A percentile compares a stretch with the other conserved stretches of the same genome.
phyloP scores from a whole-genome alignment of 2,797 vertebrate species.

The Echiichthys vipera region DNA sequence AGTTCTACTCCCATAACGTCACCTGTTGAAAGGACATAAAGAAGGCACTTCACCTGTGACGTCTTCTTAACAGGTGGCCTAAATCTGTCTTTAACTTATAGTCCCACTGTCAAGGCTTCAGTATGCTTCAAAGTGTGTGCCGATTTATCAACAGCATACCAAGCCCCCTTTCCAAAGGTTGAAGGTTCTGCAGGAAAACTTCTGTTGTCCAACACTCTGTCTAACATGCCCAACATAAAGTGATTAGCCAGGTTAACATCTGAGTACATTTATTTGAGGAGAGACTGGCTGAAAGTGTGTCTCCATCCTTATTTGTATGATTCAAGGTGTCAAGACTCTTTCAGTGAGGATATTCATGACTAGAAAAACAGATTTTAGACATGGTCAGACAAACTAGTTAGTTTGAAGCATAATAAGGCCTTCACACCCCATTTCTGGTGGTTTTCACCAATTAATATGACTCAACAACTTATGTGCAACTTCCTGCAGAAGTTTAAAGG shows the following conservation, averaged over 20 bases:
- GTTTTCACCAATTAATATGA: slow-evolving; percentile 5
- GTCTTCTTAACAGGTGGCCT: not conserved
- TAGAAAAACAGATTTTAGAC: slow-evolving; percentile 3
- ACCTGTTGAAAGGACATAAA: not conserved
- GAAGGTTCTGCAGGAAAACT: not conserved
- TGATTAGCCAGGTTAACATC: not conserved
- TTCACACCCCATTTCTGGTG: slow-evolving; percentile 6
- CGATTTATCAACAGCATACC: not conserved
- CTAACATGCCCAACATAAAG: not conserved
- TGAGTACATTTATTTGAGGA: not conserved
- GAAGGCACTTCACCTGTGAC: not conserved
- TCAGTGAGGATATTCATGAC: not conserved
- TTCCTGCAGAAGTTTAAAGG: not conserved
- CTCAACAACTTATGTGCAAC: not conserved
- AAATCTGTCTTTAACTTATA: not conserved
- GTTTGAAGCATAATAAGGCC: slow-evolving; percentile 29
- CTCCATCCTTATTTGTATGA: not conserved
- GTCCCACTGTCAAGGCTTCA: not conserved
- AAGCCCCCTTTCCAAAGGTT: not conserved
- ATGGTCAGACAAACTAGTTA: not conserved
- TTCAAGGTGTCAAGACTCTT: not conserved
- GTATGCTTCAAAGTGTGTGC: slow-evolving; percentile 2
- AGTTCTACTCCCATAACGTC: slow-evolving; percentile 6
- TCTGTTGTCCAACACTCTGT: not conserved
- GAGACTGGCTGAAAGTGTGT: not conserved